Conservation (phyloP, 2,888 invertebrate genomes). For the Drosophila pseudotakahashii region DNA sequence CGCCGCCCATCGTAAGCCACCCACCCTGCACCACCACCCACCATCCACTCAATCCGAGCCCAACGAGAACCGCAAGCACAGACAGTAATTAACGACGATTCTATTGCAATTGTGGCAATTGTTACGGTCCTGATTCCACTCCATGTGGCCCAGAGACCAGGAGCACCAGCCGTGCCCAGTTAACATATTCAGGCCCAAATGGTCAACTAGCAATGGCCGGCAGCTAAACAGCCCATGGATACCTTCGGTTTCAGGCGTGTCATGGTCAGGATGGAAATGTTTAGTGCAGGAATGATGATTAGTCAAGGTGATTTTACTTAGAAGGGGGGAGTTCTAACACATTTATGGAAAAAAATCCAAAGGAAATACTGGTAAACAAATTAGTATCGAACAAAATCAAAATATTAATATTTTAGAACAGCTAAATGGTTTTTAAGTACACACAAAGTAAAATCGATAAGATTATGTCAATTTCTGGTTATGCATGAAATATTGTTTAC, state of each 20-base stretch:
- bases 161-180: conserved; percentile 5
- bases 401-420: too few relatives aligned
- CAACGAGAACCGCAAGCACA: conserved; percentile 69
- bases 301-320: not conserved
- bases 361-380: too few relatives aligned
- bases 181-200: not conserved
- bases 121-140: conserved; percentile 81
- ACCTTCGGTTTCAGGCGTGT: not conserved
- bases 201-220: conserved; percentile 2
- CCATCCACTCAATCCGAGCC: conserved; percentile 37
- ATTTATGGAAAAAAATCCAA: not conserved
- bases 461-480: too few relatives aligned
- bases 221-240: conserved; percentile 5
- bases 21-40: conserved; percentile 9
- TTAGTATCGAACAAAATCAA: too few relatives aligned
- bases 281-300: not conserved
- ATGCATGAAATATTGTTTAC: too few relatives aligned
- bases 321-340: not conserved
- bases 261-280: not conserved
- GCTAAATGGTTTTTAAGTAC: too few relatives aligned
- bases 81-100: conserved; percentile 83
- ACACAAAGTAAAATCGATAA: too few relatives aligned
- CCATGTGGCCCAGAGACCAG: conserved; percentile 14
- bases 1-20: conserved; percentile 3
- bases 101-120: conserved; percentile 83